Base-by-base conservation (phyloP, 2,113 vertebrate genomes). In the Halcyon senegalensis region DNA sequence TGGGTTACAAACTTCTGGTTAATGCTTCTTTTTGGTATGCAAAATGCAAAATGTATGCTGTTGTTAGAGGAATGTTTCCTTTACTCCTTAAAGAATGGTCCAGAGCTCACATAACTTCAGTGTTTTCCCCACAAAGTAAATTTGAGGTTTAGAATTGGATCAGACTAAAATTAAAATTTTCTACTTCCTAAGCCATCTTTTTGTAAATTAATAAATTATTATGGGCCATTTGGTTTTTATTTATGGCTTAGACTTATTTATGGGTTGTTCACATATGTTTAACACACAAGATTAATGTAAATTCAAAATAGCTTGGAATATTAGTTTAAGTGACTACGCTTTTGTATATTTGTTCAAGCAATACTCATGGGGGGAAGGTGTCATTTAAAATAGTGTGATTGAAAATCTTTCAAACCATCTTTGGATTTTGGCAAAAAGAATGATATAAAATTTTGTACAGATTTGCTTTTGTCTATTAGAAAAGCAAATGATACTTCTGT, bases 351-450 rank as follows among this genome's bases (percentile, higher is more conserved):
- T 82, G 11, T 64, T 13, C 44, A 79, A 73, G 7, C 23, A 72
- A 8, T 37, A n/a, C 17, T 20, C 48, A 44, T 2, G 2, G 5
- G 10, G 4, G 4, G 4, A 1, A 6, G 10, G 2, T 12, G 7
- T 27, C 16, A 17, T 67, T 59, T 39, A 55, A 44, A 63, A 37
- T 25, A 46, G 13, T 1, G 3, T 28, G 9, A 55, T 70, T 76
- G 7, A 63, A n/a, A 81, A 82, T 67, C 89, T 84, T 18, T 8
- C 5, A 63, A 66, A 31, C 5, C 48, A 4, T 37, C 25, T 64
- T 77, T 58, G 37, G 13, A 55, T 89, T 93, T 84, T 70, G 37
- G 75, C 37, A 27, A 66, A 43, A 92, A 77, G 3, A 73, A 3
- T 28, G 37, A 16, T 10, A 5, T 7, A 7, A 35, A 14, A 51